Evolutionary conservation across 2,113 vertebrate genomes (phyloP).

Genomic region (Daphoenositta chrysoptera): DNA sequence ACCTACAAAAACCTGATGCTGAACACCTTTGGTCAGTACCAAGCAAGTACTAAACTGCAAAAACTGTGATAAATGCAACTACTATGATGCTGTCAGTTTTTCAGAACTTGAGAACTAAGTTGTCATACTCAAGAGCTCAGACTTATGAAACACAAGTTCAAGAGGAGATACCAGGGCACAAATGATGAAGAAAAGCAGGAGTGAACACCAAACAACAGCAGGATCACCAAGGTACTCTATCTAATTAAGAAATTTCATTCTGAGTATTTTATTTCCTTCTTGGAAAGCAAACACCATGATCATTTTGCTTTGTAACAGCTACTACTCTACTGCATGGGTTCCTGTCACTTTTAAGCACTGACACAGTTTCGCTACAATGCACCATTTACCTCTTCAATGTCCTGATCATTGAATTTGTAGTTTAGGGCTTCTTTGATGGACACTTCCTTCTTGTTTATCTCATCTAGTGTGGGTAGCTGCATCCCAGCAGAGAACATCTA

Average conservation of each 20-base stretch:
- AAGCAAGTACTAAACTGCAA: neutral
- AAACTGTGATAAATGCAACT: neutral
- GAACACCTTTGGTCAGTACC: neutral
- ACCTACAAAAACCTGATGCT: neutral
- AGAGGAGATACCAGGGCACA: neutral
- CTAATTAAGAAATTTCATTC: neutral
- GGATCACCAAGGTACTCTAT: neutral
- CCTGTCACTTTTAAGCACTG: neutral
- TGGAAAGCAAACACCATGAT: neutral
- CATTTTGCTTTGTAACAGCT: neutral
- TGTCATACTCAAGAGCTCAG: neutral
- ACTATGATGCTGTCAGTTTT: neutral
- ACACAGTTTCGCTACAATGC: neutral
- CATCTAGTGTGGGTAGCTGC: constrained; percentile 97
- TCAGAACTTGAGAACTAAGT: neutral
- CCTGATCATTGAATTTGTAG: constrained; percentile 98
- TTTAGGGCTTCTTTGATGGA: constrained; percentile 98
- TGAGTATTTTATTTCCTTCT: neutral
- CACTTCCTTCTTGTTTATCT: constrained; percentile 95
- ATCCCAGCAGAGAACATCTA: constrained; percentile 96
- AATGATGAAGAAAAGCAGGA: neutral
- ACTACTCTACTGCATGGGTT: neutral
- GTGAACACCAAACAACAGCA: neutral
- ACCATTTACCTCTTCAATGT: constrained; percentile 90
- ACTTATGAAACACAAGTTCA: neutral